A percentile compares a stretch with the other conserved stretches of the same genome.
Evolutionary conservation across 1,140 invertebrate genomes (phyloP).

Genomic region (Apis florea): DNA sequence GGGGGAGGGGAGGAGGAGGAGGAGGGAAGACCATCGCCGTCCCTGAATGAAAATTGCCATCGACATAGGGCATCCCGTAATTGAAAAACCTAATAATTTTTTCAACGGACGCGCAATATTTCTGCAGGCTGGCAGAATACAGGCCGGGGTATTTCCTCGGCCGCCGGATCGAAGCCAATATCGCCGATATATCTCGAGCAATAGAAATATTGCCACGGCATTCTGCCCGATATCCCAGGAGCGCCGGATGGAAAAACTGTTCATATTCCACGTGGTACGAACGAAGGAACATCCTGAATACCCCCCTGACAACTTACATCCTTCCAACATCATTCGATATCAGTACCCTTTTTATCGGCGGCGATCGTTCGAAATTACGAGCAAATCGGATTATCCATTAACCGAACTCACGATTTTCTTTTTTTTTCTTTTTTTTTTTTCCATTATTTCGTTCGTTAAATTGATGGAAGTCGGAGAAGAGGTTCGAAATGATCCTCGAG

Average conservation of each 20-base stretch:
- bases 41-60: slow-evolving; percentile 20
- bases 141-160: neutral
- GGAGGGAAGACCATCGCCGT: neutral
- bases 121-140: neutral
- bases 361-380: no score
- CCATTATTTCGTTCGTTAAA: no score
- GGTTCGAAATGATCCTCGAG: no score
- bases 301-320: neutral
- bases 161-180: slow-evolving; percentile 44
- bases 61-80: slow-evolving; percentile 30
- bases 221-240: neutral
- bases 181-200: slow-evolving; percentile 21
- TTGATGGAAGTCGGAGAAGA: no score
- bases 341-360: no score
- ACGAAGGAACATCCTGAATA: neutral
- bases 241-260: neutral
- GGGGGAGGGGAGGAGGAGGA: no score
- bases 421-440: no score
- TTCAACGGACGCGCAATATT: slow-evolving; percentile 34
- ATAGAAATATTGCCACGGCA: slow-evolving; percentile 35
- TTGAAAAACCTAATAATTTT: slow-evolving; percentile 56
- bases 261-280: neutral
- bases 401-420: no score
- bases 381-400: no score
- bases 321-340: no score